Evolutionary conservation across 1,140 invertebrate species (phyloP).

Genomic region (Drosophila pseudoananassae): DNA sequence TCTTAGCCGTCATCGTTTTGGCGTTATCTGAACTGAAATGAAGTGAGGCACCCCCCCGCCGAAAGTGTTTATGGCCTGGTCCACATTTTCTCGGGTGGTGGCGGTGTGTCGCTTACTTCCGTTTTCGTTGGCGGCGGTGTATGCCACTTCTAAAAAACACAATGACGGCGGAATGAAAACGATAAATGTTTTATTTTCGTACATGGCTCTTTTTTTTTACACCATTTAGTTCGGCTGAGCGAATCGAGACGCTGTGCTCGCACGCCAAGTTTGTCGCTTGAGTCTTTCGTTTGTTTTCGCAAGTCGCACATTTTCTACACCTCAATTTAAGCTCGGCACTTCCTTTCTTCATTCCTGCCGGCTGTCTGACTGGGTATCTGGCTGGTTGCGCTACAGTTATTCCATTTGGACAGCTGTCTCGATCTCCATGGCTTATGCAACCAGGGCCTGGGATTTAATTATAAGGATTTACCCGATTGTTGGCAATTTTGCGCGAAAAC

Average conservation of each 20-base stretch:
- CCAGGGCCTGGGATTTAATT: slow-evolving; percentile 60
- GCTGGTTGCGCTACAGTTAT: slow-evolving; percentile 60
- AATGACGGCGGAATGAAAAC: slow-evolving; percentile 38
- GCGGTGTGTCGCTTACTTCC: slow-evolving; percentile 66
- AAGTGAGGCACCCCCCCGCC: not conserved
- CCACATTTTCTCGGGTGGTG: slow-evolving; percentile 61
- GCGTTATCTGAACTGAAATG: slow-evolving; percentile 36
- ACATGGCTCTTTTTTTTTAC: slow-evolving; percentile 62
- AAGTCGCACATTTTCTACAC: slow-evolving; percentile 52
- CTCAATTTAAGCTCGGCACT: slow-evolving; percentile 56
- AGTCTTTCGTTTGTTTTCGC: slow-evolving; percentile 71
- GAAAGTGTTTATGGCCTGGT: slow-evolving; percentile 65
- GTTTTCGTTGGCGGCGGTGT: slow-evolving; percentile 53
- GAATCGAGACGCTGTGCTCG: slow-evolving; percentile 22
- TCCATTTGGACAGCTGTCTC: slow-evolving; percentile 46
- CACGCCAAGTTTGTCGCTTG: slow-evolving; percentile 71
- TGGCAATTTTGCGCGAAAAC: slow-evolving; percentile 45
- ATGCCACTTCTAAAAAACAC: slow-evolving; percentile 42
- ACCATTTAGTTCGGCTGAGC: slow-evolving; percentile 54
- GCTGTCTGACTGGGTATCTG: not conserved
- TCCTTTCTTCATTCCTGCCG: slow-evolving; percentile 64
- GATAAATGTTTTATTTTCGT: slow-evolving; percentile 65
- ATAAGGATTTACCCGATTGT: slow-evolving; percentile 72
- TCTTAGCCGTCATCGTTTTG: slow-evolving; percentile 44
- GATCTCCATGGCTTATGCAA: slow-evolving; percentile 35